phyloP scores from a whole-genome alignment of 2,113 vertebrate genomes.

The Lepus europaeus region DNA sequence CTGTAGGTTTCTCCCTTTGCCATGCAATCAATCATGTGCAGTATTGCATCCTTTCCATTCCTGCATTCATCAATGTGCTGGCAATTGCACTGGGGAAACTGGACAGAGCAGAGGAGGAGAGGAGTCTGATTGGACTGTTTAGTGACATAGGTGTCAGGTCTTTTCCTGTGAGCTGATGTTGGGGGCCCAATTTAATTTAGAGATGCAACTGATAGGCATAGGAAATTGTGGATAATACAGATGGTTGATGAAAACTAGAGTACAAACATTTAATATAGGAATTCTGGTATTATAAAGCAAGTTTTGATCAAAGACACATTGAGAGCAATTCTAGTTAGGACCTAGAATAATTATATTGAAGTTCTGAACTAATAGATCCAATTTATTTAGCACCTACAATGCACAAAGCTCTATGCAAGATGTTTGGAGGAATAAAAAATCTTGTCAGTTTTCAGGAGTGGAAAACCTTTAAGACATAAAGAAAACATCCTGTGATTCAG shows the following conservation, averaged over 20 bases:
- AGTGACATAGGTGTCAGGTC: neutral
- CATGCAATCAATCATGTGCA: slow-evolving; percentile 63
- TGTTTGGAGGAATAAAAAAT: neutral
- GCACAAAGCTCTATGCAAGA: neutral
- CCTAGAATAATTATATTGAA: neutral
- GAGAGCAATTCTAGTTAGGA: neutral
- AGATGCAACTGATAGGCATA: neutral
- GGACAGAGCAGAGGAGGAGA: neutral
- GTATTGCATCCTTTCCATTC: slow-evolving; percentile 62
- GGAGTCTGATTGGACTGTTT: neutral
- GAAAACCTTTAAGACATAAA: neutral
- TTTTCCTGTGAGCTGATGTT: slow-evolving; percentile 22
- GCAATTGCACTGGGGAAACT: slow-evolving; percentile 1
- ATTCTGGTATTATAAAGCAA: neutral
- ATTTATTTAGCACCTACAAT: neutral
- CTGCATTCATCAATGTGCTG: slow-evolving; percentile 39
- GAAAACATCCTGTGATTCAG: slow-evolving; percentile 1
- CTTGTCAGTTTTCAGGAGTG: neutral
- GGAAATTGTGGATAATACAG: neutral
- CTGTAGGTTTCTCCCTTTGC: slow-evolving; percentile 59
- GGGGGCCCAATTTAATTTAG: neutral
- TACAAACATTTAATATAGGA: neutral
- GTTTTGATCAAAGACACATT: slow-evolving; percentile 12
- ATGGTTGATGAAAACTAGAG: neutral
- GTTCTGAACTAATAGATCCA: neutral